These are phyloP conservation scores for Protosalanx chinensis DNA, from an alignment of 2,797 vertebrate species.

Conservation along the genomic window DNA sequence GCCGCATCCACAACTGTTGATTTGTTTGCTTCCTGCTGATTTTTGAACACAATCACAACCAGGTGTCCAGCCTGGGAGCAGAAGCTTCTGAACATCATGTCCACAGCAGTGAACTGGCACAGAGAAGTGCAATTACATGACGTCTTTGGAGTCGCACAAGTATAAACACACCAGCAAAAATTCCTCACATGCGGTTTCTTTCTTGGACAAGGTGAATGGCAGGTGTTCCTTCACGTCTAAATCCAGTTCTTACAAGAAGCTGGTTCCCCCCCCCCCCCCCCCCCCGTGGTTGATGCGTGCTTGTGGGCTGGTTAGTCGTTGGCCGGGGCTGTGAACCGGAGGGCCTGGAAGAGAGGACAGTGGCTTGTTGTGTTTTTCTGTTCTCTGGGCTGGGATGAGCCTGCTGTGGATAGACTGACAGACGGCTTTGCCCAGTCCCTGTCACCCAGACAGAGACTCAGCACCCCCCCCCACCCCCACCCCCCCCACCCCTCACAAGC, in stretches of 20 bases:
- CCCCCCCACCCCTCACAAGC: neutral
- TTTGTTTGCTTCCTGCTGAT: too few species aligned
- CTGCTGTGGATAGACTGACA: neutral
- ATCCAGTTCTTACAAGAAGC: neutral
- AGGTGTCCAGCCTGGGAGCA: too few species aligned
- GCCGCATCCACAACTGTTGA: too few species aligned
- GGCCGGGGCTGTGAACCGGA: neutral
- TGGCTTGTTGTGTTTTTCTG: conserved; percentile 1
- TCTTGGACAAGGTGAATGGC: neutral
- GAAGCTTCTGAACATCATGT: too few species aligned
- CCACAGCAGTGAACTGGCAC: too few species aligned
- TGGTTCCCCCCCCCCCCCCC: neutral
- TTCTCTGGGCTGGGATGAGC: neutral
- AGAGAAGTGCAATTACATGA: too few species aligned
- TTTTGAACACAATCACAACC: too few species aligned
- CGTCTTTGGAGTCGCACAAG: neutral
- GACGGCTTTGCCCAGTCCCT: too few species aligned
- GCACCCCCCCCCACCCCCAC: neutral
- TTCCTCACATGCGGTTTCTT: neutral
- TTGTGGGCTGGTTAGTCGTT: neutral
- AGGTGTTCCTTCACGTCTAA: neutral
- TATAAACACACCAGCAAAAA: conserved; percentile 1
- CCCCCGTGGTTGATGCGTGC: too few species aligned
- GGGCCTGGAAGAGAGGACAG: neutral
- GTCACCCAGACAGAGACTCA: neutral